A percentile compares a stretch with the other conserved stretches of the same genome.
These are phyloP conservation scores for Shargacucullia verbasci DNA, from an alignment of 2,888 invertebrate species.

Conservation along the genomic window DNA sequence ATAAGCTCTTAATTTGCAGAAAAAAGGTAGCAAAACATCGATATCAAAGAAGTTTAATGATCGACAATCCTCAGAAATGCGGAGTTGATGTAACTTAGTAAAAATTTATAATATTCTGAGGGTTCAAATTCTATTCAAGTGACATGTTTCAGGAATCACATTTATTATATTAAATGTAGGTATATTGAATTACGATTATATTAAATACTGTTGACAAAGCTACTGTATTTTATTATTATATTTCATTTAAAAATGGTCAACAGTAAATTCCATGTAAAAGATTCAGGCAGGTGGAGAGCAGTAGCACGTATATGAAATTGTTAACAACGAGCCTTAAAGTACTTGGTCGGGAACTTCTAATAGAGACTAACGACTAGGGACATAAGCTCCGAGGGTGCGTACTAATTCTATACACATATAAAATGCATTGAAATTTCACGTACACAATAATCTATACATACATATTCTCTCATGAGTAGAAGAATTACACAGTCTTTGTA, in stretches of 20 bases:
- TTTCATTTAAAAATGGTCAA: conserved; percentile 38
- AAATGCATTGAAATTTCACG: conserved; percentile 75
- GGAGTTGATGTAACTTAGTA: conserved; percentile 15
- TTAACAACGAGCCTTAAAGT: conserved; percentile 83
- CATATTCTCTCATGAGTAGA: conserved; percentile 82
- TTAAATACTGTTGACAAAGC: conserved; percentile 37
- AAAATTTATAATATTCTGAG: conserved; percentile 30
- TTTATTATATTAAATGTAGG: conserved; percentile 3
- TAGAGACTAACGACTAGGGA: conserved; percentile 85
- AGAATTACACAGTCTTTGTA: conserved; percentile 86
- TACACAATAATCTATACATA: conserved; percentile 64
- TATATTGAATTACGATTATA: conserved; percentile 27
- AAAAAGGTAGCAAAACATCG: conserved; percentile 35
- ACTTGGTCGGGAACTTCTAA: conserved; percentile 88
- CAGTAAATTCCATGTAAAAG: conserved; percentile 43
- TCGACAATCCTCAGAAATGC: conserved; percentile 9
- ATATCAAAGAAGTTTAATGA: conserved; percentile 12
- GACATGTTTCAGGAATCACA: conserved; percentile 14
- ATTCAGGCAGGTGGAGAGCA: conserved; percentile 44
- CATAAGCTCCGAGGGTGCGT: conserved; percentile 87
- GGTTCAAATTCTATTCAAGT: conserved; percentile 28
- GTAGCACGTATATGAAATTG: conserved; percentile 67
- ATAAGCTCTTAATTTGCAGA: conserved; percentile 18
- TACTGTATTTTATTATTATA: conserved; percentile 44
- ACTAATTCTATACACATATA: conserved; percentile 78